Evolutionary conservation across 2,888 invertebrate species (phyloP).

Genomic region (Sesia bembeciformis): DNA sequence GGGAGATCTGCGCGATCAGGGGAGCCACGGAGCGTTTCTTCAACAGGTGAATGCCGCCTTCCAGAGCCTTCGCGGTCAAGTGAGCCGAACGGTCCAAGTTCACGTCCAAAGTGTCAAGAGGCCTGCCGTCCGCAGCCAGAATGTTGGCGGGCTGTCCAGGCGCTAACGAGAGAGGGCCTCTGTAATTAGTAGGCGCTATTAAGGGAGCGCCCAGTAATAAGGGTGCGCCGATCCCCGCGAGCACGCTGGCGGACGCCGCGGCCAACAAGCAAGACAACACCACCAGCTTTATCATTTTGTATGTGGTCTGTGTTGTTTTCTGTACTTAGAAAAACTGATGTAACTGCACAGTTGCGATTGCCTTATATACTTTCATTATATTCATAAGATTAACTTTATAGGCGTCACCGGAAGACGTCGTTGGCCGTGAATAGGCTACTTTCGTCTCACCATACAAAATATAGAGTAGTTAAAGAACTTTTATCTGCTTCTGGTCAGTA

Average conservation of each 20-base stretch:
- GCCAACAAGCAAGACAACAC: constrained; percentile 77
- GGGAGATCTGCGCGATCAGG: constrained; percentile 31
- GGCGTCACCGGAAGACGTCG: constrained; percentile 40
- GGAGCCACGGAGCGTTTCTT: constrained; percentile 34
- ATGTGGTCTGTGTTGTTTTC: constrained; percentile 59
- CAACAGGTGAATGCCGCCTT: constrained; percentile 34
- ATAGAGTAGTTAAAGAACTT: too few species aligned
- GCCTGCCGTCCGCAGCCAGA: constrained; percentile 54
- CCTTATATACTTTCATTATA: constrained; percentile 40
- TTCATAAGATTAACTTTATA: constrained; percentile 18
- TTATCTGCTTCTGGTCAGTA: too few species aligned
- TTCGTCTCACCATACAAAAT: background rate
- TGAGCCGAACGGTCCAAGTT: constrained; percentile 61
- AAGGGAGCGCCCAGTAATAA: constrained; percentile 26
- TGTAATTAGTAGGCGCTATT: constrained; percentile 38
- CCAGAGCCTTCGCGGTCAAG: constrained; percentile 46
- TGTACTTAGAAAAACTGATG: constrained; percentile 49
- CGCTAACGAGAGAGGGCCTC: constrained; percentile 56
- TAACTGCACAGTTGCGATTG: constrained; percentile 14
- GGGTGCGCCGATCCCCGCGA: constrained; percentile 18
- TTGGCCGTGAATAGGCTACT: constrained; percentile 36
- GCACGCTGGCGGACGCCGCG: constrained; percentile 45
- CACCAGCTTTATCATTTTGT: constrained; percentile 71
- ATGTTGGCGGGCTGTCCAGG: constrained; percentile 62
- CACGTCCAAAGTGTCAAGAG: constrained; percentile 58